Base-by-base conservation (phyloP, 2,113 vertebrate genomes). In the Lycocorax pyrrhopterus region DNA sequence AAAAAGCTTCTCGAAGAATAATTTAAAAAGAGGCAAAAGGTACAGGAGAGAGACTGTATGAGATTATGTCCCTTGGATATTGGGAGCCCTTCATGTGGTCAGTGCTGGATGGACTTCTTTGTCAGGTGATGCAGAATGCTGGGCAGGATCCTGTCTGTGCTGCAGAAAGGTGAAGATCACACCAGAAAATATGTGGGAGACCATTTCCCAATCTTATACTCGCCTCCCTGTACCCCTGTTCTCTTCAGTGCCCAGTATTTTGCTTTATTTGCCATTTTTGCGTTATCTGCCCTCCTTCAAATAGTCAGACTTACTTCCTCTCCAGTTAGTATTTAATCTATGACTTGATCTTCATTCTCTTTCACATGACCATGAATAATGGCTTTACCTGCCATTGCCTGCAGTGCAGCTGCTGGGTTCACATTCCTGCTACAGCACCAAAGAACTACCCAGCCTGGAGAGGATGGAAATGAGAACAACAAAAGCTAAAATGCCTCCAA, bases 141-240 rank as follows among this genome's bases (percentile, higher is more conserved):
- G 14, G 32, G 12, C 25, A 55, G 55, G 47, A 75, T 10, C 9
- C 3, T 2, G 1, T 25, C 39, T 15, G 8, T 32, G 30, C 27
- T 74, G 22, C 26, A 77, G 49, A 32, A 64, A 32, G 23, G 17
- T 25, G 41, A 77, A 73, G 3, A 18, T 64, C 30, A 29, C 41
- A 33, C 4, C 11, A 59, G 35, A 84, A 69, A 59, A 83, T 9
- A 10, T 6, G 3, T 13, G 7, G 12, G 51, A 72, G 10, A 32
- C 2, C 4, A 13, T 68, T 85, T 76, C 43, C 22, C 52, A 63
- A 3, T 20, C 12, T 37, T 69, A 5, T 3, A 49, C 5, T 62
- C 1, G 0, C 11, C 4, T 8, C 9, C 12, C 12, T 67, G 5
- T 30, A 64, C 4, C 8, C 8, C 3, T 35, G 23, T 33, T 84